phyloP scores from a whole-genome alignment of 2,888 invertebrate species.

The Caenorhabditis panamensis region DNA sequence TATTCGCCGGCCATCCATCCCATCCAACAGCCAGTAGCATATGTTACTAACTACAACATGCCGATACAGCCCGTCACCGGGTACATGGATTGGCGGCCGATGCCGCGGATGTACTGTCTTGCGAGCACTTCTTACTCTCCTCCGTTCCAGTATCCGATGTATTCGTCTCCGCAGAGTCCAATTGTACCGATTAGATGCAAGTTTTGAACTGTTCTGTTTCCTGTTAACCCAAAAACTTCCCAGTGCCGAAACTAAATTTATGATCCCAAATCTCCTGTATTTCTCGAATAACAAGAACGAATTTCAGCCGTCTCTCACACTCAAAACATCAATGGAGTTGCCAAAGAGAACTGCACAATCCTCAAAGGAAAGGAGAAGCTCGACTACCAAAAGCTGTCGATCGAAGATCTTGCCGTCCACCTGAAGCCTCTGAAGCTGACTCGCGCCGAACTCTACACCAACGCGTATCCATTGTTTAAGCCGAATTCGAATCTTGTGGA shows the following conservation, averaged over 20 bases:
- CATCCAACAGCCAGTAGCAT: neutral
- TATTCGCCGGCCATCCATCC: neutral
- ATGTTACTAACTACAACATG: neutral
- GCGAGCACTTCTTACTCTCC: conserved; percentile 19
- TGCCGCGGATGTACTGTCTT: neutral
- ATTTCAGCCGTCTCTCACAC: conserved; percentile 70
- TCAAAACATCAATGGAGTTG: conserved; percentile 65
- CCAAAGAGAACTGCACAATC: conserved; percentile 39
- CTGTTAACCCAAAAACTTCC: neutral
- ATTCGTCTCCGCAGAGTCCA: neutral
- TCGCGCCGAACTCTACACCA: conserved; percentile 64
- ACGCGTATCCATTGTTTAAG: conserved; percentile 69
- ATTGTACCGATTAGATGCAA: conserved; percentile 9
- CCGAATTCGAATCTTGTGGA: conserved; percentile 4
- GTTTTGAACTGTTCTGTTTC: neutral
- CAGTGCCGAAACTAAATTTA: neutral
- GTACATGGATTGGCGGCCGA: neutral
- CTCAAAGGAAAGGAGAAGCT: conserved; percentile 12
- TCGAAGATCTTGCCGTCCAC: conserved; percentile 60
- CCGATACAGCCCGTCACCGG: neutral
- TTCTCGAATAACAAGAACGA: too few species aligned
- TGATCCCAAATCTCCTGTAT: too few species aligned
- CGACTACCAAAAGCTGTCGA: conserved; percentile 39
- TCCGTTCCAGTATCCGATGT: neutral
- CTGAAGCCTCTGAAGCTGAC: conserved; percentile 66